Evolutionary conservation across 2,888 invertebrate genomes (phyloP).

Genomic region (Diaprepes abbreviatus): DNA sequence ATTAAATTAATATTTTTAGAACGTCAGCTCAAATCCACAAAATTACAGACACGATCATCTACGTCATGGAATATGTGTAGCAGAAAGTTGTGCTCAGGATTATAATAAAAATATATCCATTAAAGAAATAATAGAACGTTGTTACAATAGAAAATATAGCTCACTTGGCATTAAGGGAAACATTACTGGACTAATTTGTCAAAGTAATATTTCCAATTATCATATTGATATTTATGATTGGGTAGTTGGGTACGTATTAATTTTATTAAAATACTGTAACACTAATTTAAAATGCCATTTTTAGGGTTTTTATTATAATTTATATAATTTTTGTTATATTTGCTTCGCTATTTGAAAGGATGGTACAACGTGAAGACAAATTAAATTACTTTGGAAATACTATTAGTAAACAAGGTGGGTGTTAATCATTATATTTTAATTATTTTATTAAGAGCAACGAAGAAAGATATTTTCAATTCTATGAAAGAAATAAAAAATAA

Average conservation of each 20-base stretch:
- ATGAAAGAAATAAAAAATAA: too few relatives aligned
- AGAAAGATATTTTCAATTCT: too few relatives aligned
- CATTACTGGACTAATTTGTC: slow-evolving; percentile 55
- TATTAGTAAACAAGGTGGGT: background rate
- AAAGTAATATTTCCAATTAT: slow-evolving; percentile 49
- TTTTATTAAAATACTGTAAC: too few relatives aligned
- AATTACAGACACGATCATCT: slow-evolving; percentile 60
- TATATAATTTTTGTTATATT: slow-evolving; percentile 52
- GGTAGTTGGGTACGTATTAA: slow-evolving; percentile 53
- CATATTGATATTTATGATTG: slow-evolving; percentile 55
- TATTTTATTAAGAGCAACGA: too few relatives aligned
- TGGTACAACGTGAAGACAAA: background rate
- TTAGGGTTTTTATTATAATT: slow-evolving; percentile 45
- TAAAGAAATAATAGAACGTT: slow-evolving; percentile 48
- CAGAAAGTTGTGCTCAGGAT: slow-evolving; percentile 52
- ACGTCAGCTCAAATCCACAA: slow-evolving; percentile 53
- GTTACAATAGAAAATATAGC: slow-evolving; percentile 55
- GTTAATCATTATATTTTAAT: too few relatives aligned
- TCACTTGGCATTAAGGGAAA: slow-evolving; percentile 53
- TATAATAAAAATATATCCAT: slow-evolving; percentile 7
- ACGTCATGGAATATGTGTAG: slow-evolving; percentile 59
- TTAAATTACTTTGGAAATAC: background rate
- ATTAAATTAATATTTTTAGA: too few relatives aligned
- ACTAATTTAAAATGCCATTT: too few relatives aligned
- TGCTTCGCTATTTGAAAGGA: slow-evolving; percentile 54